Base-by-base conservation (phyloP, 1,140 invertebrate species). In the Pinna nobilis region DNA sequence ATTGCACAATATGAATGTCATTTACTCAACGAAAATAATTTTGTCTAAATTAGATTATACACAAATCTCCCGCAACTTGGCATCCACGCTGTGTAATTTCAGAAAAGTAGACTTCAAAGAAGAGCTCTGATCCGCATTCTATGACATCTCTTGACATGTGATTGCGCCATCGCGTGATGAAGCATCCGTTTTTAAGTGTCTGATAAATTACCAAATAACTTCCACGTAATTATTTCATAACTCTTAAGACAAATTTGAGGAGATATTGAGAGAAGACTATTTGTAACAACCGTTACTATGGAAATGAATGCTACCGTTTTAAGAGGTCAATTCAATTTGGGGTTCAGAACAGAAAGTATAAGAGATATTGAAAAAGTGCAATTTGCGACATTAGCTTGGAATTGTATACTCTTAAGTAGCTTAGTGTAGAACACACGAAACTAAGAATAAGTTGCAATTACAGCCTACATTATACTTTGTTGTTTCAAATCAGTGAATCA, bases 1-100 rank as follows among this genome's bases (percentile, higher is more conserved):
- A 74, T 74, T 74, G 39, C 72, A 68, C 65, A 69, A 69, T 57
- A 55, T 63, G 59, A 70, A 63, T 44, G 59, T 20, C 59, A 63
- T 63, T 63, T 63, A 32, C 37, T 18, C 35, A 32, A 32, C 20
- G 35, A 18, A 63, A 25, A 13, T 37, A 63, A 63, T 63, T 63
- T 63, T 37, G 44, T 25, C 35, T 41, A 63, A 41, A 63, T 39
- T 63, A 63, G 59, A 63, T 63, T 41, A 63, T 41, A 63, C 55
- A 59, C 55, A 59, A 59, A n/a, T n/a, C n/a, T n/a, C n/a, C n/a
- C n/a, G n/a, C n/a, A n/a, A n/a, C n/a, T n/a, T n/a, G n/a, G n/a
- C n/a, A n/a, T n/a, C n/a, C n/a, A n/a, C n/a, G n/a, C n/a, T 33
- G 30, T 59, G 55, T 35, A 30, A 59, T 20, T 35, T 30, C 20